phyloP scores from a whole-genome alignment of 1,140 invertebrate species.

The Musca domestica region DNA sequence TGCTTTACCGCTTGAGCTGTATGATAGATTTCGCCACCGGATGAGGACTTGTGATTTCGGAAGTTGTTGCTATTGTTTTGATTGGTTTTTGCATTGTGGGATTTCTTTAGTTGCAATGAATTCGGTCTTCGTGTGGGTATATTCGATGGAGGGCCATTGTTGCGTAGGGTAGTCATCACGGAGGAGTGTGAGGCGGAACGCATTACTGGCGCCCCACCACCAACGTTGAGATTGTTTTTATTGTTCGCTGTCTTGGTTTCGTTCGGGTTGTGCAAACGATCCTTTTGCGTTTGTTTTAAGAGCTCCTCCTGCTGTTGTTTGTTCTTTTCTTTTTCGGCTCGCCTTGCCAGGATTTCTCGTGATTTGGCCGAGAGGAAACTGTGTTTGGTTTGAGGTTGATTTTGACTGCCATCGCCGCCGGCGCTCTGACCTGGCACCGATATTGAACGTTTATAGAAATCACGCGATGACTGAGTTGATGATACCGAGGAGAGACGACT shows the following conservation, averaged over 20 bases:
- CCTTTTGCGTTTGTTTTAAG: constrained; percentile 37
- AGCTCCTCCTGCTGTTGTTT: constrained; percentile 39
- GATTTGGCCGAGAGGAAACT: constrained; percentile 52
- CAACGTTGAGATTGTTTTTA: neutral
- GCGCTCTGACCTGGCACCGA: constrained; percentile 36
- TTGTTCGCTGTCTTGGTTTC: constrained; percentile 37
- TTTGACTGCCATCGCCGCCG: neutral
- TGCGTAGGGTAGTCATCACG: constrained; percentile 40
- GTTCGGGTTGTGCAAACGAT: constrained; percentile 27
- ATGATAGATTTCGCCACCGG: constrained; percentile 27
- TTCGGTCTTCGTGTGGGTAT: constrained; percentile 50
- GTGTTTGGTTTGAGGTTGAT: constrained; percentile 27
- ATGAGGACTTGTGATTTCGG: constrained; percentile 17
- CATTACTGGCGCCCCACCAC: constrained; percentile 31
- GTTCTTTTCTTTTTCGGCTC: constrained; percentile 49
- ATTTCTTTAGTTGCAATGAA: constrained; percentile 50
- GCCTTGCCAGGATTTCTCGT: constrained; percentile 48
- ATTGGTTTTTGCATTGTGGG: constrained; percentile 27
- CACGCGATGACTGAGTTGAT: constrained; percentile 43
- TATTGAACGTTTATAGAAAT: constrained; percentile 47
- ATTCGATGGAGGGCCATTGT: constrained; percentile 45
- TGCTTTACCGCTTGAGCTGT: constrained; percentile 44
- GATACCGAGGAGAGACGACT: constrained; percentile 49
- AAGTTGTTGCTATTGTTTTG: constrained; percentile 23
- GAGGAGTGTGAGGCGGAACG: constrained; percentile 50